Evolutionary conservation across 1,140 invertebrate genomes (phyloP), one percentile per base, ranked within the genome.

Genomic region (Sycobia sp.): DNA sequence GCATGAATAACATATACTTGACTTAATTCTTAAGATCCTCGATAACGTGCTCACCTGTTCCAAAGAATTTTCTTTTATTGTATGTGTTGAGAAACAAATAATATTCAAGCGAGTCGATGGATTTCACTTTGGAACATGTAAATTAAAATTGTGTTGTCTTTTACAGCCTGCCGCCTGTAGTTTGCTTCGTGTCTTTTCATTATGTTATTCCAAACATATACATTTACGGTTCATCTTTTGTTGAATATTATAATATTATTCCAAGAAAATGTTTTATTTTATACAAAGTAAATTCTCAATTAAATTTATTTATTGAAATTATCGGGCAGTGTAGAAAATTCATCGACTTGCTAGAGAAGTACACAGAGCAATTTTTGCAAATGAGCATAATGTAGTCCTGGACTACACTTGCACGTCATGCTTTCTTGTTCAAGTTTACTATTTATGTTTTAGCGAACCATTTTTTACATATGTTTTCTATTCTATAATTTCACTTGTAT

Each of bases 321-420:
- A 47, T 22, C 41, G 50, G 10, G 22, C 36, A n/a, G 29, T 18
- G 51, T 14, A 25, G 38, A 23, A 58, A 14, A 74, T 70, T 75
- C 72, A 68, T 75, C 71, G 71, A 72, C 71, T 74, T 71, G 72
- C 66, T 72, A 63, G 47, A 65, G 38, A 23, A 64, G 61, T 39
- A 50, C 27, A 16, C 25, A 38, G 46, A 22, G 16, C 13, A 11
- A 36, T 73, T 53, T 67, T 46, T 69, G 41, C 18, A 50, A 18
- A 16, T 67, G 75, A 46, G 16, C 14, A 10, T 2, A 39, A 53
- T n/a, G 9, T 8, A 27, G 16, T 25, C 70, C 67, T 16, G 3
- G 44, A 23, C n/a, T n/a, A n/a, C 4, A 73, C 38, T 71, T 77
- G 75, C 76, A 76, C 74, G 76, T 75, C 71, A 71, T 68, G 73